Evolutionary conservation across 2,113 vertebrate genomes (phyloP).

Genomic region (Archocentrus centrarchus): DNA sequence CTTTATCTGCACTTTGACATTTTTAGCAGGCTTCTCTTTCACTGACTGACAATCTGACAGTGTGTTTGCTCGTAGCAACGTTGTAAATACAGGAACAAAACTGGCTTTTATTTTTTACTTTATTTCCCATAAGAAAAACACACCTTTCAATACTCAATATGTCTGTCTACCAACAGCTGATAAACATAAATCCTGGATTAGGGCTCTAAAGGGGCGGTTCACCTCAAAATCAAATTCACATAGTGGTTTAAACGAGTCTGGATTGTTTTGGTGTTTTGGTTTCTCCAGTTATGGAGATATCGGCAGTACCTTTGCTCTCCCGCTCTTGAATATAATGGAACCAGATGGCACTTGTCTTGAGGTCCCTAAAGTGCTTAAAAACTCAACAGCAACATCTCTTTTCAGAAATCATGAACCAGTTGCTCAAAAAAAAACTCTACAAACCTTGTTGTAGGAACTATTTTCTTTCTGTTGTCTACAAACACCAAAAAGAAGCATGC

Average conservation of each 20-base stretch:
- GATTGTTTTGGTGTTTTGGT: neutral
- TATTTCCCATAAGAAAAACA: slow-evolving; percentile 12
- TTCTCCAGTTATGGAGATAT: neutral
- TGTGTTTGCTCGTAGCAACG: neutral
- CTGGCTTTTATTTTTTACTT: neutral
- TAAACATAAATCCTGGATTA: slow-evolving; percentile 43
- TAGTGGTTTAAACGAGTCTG: neutral
- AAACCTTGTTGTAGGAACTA: neutral
- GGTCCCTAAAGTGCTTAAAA: neutral
- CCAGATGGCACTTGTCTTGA: neutral
- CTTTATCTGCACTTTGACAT: neutral
- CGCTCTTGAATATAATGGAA: neutral
- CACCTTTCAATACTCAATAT: neutral
- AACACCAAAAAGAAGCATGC: neutral
- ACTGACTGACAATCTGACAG: neutral
- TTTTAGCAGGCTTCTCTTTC: neutral
- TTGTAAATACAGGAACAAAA: slow-evolving; percentile 44
- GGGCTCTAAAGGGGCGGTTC: slow-evolving; percentile 20
- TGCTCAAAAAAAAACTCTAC: neutral
- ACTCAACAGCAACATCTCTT: neutral
- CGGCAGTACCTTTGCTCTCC: neutral
- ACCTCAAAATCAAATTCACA: neutral
- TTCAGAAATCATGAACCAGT: neutral
- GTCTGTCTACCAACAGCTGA: slow-evolving; percentile 11
- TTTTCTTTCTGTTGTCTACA: neutral